A percentile compares a stretch with the other conserved stretches of the same genome.
Conservation (phyloP, 2,113 vertebrate genomes). For the Typhlomys cinereus region DNA sequence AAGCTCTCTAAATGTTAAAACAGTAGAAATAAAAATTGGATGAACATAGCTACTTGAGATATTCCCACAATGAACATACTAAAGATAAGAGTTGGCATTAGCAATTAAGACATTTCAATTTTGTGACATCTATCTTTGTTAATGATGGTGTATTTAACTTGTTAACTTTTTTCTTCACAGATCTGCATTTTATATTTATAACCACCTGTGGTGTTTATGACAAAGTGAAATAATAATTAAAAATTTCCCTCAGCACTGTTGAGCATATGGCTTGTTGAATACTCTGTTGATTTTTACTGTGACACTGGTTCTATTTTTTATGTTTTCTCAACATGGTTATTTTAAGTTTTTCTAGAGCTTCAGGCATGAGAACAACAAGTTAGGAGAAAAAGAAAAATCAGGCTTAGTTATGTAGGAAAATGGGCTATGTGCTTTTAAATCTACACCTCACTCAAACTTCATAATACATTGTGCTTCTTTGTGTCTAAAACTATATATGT, state of each 20-base stretch:
- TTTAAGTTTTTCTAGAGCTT: conserved; percentile 80
- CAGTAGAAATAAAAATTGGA: conserved; percentile 44
- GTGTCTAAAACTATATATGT: conserved; percentile 54
- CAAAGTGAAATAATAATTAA: conserved; percentile 77
- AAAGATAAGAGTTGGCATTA: conserved; percentile 46
- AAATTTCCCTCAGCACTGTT: conserved; percentile 63
- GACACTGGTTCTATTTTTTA: conserved; percentile 69
- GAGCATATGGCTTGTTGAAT: conserved; percentile 71
- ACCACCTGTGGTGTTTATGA: conserved; percentile 71
- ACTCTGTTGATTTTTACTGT: conserved; percentile 69
- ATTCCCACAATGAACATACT: neutral
- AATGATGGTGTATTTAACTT: conserved; percentile 60
- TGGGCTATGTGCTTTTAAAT: conserved; percentile 35
- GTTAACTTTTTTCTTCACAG: conserved; percentile 47
- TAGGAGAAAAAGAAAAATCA: conserved; percentile 58
- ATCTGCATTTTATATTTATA: conserved; percentile 65
- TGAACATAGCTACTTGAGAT: conserved; percentile 55
- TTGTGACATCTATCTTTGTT: conserved; percentile 24
- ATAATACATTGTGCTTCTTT: conserved; percentile 55
- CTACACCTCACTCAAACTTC: conserved; percentile 58
- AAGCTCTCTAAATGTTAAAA: conserved; percentile 57
- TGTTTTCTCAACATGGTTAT: conserved; percentile 78
- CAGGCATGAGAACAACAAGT: conserved; percentile 56
- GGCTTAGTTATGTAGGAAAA: conserved; percentile 1
- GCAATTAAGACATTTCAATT: conserved; percentile 13